These are phyloP conservation scores for Xanthostigma xanthostigma DNA, from an alignment of 2,888 invertebrate genomes.

Conservation along the genomic window DNA sequence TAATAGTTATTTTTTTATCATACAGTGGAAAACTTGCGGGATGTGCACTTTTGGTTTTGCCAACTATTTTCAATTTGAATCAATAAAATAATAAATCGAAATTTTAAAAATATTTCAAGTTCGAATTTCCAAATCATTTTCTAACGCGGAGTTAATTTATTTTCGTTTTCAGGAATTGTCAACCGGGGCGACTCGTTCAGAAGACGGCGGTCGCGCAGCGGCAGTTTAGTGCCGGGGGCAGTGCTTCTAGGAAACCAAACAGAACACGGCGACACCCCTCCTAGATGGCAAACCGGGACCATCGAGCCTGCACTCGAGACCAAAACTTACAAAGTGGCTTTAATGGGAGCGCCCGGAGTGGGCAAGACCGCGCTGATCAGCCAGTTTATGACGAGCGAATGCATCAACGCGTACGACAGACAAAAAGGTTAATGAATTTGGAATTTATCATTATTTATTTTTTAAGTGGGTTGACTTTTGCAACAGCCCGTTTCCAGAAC, in stretches of 20 bases:
- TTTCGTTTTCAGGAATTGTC: constrained; percentile 56
- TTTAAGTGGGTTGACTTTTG: too few relatives aligned
- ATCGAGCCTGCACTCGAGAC: constrained; percentile 22
- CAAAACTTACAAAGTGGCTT: constrained; percentile 48
- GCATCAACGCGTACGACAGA: constrained; percentile 84
- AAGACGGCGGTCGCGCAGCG: constrained; percentile 67
- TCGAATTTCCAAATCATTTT: constrained; percentile 2
- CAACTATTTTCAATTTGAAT: too few relatives aligned
- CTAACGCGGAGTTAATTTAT: constrained; percentile 7
- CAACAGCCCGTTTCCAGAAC: background rate
- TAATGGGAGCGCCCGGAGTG: constrained; percentile 65
- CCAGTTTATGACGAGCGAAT: constrained; percentile 87
- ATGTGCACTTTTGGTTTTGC: too few relatives aligned
- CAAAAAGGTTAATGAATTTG: constrained; percentile 54
- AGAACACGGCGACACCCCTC: constrained; percentile 10
- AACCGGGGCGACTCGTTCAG: constrained; percentile 90
- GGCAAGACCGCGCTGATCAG: constrained; percentile 75
- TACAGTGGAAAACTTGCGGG: too few relatives aligned
- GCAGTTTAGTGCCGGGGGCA: constrained; percentile 53
- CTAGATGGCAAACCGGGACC: constrained; percentile 22
- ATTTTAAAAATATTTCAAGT: background rate
- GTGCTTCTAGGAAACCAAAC: constrained; percentile 13
- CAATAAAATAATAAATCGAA: too few relatives aligned
- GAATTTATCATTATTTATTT: background rate
- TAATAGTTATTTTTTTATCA: too few relatives aligned